Percentiles rank a stretch among this genome's conserved stretches.
These are phyloP conservation scores for Patella depressa DNA, from an alignment of 2,888 invertebrate genomes.

Conservation along the genomic window DNA sequence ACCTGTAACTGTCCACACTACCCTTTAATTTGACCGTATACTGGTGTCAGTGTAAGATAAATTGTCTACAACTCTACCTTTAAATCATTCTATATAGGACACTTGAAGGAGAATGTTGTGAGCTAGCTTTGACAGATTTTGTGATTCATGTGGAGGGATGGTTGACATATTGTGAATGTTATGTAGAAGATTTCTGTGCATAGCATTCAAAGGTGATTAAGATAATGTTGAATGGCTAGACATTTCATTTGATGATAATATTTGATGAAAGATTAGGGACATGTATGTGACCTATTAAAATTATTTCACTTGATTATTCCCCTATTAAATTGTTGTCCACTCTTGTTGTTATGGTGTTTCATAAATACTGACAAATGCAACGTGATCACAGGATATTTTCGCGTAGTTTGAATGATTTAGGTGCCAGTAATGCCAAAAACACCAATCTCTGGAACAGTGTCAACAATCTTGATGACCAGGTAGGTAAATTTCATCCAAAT, in stretches of 20 bases:
- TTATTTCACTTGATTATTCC: too few species aligned
- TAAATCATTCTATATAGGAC: too few species aligned
- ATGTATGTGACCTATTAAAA: too few species aligned
- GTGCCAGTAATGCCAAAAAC: conserved; percentile 26
- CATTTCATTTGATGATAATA: not conserved
- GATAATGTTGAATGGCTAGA: not conserved
- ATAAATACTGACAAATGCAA: conserved; percentile 5
- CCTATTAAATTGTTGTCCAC: too few species aligned
- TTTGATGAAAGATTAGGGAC: too few species aligned
- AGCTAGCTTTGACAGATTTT: not conserved
- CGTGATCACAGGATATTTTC: conserved; percentile 24
- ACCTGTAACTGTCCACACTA: too few species aligned
- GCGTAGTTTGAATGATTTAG: conserved; percentile 35
- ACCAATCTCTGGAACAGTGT: conserved; percentile 35
- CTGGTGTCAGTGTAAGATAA: too few species aligned
- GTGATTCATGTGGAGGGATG: not conserved
- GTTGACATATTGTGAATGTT: not conserved
- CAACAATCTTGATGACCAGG: conserved; percentile 11
- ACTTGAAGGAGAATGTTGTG: not conserved
- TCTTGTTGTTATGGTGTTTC: too few species aligned
- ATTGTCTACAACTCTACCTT: too few species aligned
- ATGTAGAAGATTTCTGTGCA: not conserved
- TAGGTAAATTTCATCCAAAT: not conserved
- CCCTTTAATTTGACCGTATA: too few species aligned
- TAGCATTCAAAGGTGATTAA: not conserved